Base-by-base conservation (phyloP, 2,113 vertebrate species). In the Butorides virescens region DNA sequence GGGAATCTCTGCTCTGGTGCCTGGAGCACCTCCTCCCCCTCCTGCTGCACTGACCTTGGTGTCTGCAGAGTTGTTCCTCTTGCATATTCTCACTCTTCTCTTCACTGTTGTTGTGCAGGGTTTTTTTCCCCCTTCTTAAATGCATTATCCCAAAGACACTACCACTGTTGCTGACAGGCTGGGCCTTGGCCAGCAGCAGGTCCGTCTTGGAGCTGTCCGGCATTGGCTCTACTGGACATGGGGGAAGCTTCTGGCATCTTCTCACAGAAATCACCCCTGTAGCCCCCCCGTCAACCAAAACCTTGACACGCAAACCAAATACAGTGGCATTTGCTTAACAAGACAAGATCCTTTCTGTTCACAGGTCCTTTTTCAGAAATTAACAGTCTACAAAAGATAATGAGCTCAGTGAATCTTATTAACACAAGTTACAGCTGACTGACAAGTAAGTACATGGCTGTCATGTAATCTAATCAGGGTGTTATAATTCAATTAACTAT, bases 381-480 rank as follows among this genome's bases (percentile, higher is more conserved):
- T 95, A 97, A 75, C 68, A 92, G 79, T 91, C 75, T 90, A 86
- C 77, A 88, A 61, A 97, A 88, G 77, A 94, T 97, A 97, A 97
- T 95, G 67, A 96, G 91, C 61, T 94, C 81, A 11, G 23, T 94
- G 95, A 94, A 94, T 96, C 75, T 95, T 97, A 95, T 96, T 97
- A 97, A 77, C 52, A 90, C 63, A 93, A 95, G 94, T 90, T 97
- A 86, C 73, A 76, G 37, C 47, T 94, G 89, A 96, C 83, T 96
- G 93, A 96, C 87, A 96, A 96, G 53, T 91, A 96, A 93, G 88
- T 93, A 85, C 29, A 84, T 30, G 50, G 52, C 55, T 93, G 88
- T 95, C 94, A 85, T 94, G 87, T 95, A 92, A 85, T 82, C 39
- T 88, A 86, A 88, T 89, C 44, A 70, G 27, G 29, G 70, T 77